phyloP scores from a whole-genome alignment of 92 coral and sea anemone species.

The Nematostella vectensis region DNA sequence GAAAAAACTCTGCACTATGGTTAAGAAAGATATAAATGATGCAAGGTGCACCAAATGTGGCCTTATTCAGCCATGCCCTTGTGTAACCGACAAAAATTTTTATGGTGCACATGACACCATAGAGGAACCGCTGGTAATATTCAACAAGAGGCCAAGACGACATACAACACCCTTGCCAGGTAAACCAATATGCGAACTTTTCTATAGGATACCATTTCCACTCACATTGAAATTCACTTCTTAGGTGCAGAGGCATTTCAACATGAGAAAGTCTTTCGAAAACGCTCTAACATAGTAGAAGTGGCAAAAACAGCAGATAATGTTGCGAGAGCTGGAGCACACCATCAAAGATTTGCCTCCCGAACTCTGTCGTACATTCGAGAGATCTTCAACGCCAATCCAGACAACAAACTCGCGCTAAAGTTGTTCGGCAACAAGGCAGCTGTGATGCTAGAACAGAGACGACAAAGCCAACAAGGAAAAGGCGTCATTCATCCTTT shows the following conservation, averaged over 20 bases:
- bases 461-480: conserved; percentile 65
- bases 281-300: background rate
- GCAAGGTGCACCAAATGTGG: conserved; percentile 65
- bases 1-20: background rate
- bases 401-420: conserved; percentile 92
- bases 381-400: conserved; percentile 77
- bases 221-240: too few species aligned
- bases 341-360: conserved; percentile 4
- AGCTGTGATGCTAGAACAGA: conserved; percentile 85
- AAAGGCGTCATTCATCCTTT: conserved; percentile 91
- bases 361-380: conserved; percentile 19
- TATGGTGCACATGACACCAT: conserved; percentile 26
- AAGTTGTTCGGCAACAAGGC: conserved; percentile 96
- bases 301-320: background rate
- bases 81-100: conserved; percentile 42
- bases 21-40: conserved; percentile 18
- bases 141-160: conserved; percentile 30
- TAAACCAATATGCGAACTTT: too few species aligned
- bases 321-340: background rate
- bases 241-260: background rate
- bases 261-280: background rate
- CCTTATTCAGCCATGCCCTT: conserved; percentile 67
- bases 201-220: too few species aligned
- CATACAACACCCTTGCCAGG: conserved; percentile 23
- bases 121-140: conserved; percentile 42